Base-by-base conservation (phyloP, 2,113 vertebrate genomes). In the Willisornis vidua region DNA sequence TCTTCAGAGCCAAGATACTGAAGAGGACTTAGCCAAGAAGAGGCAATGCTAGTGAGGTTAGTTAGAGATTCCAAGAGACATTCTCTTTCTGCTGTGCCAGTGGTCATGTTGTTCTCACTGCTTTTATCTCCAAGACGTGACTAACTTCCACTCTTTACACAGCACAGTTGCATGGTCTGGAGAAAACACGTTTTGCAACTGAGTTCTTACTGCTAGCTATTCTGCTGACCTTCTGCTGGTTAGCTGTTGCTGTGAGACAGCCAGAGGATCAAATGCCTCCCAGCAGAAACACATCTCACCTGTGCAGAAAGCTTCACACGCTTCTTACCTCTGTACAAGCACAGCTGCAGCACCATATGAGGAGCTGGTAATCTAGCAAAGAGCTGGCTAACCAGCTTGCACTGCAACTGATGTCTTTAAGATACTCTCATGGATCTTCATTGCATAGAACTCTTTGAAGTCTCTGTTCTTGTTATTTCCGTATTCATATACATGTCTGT, bases 401-500 rank as follows among this genome's bases (percentile, higher is more conserved):
- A 5, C 24, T 62, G 7, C 19, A 35, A 19, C 51, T 61, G 9
- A 26, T 14, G 3, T 12, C 35, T 51, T 8, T 66, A 68, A 25
- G 26, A 41, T 9, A 39, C 3, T 61, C 43, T 68, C 52, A 52
- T 2, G 31, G 12, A 45, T 67, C 79, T 94, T 55, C 55, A 51
- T 5, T 45, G 10, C n/a, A 22, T 5, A 14, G 49, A 83, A 31
- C 29, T 61, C 10, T 0, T 5, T 68, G 61, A 82, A 74, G 26
- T 37, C 26, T 80, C 67, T 83, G 19, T 33, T 74, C 16, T n/a
- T 71, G 13, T 48, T 80, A 45, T 84, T 84, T 93, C 45, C 23
- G 6, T 77, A 48, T 51, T 67, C 63, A 24, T 37, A 33, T 9
- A 48, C 24, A 41, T 0, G 0, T 7, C 51, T 74, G 0, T 20